Conservation (phyloP, 1,140 invertebrate genomes). For the Tribolium madens region DNA sequence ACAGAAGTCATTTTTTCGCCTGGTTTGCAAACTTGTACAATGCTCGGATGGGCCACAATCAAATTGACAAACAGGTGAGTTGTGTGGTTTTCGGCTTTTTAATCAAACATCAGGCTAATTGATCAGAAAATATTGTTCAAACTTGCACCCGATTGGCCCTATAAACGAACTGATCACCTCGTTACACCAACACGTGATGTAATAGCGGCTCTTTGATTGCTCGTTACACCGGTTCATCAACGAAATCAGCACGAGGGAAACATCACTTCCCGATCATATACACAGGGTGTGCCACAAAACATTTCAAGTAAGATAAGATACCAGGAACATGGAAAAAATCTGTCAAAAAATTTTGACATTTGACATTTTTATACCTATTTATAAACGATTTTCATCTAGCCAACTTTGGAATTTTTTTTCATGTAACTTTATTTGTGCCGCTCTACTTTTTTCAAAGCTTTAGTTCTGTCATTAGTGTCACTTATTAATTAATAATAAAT, state of each 20-base stretch:
- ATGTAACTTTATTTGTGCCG: too few species aligned
- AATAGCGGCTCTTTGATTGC: conserved; percentile 29
- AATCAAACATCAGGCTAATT: not conserved
- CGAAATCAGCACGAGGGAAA: not conserved
- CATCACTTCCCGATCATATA: not conserved
- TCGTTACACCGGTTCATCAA: conserved; percentile 6
- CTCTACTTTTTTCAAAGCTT: too few species aligned
- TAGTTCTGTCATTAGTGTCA: too few species aligned
- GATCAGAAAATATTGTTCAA: not conserved
- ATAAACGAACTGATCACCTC: conserved; percentile 20
- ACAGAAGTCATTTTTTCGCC: conserved; percentile 20
- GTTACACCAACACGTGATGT: conserved; percentile 1
- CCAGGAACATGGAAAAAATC: too few species aligned
- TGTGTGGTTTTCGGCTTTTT: conserved; percentile 36
- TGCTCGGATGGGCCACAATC: conserved; percentile 3
- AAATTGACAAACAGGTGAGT: conserved; percentile 40
- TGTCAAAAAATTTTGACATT: too few species aligned
- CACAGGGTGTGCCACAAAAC: too few species aligned
- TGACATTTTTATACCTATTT: too few species aligned
- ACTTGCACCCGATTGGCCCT: not conserved
- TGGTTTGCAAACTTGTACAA: conserved; percentile 17
- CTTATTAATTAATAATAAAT: too few species aligned
- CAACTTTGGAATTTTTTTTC: too few species aligned
- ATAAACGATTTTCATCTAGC: too few species aligned
- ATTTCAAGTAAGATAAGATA: too few species aligned